Conservation (phyloP, 2,888 invertebrate genomes). For the Eristalinus sepulchralis region DNA sequence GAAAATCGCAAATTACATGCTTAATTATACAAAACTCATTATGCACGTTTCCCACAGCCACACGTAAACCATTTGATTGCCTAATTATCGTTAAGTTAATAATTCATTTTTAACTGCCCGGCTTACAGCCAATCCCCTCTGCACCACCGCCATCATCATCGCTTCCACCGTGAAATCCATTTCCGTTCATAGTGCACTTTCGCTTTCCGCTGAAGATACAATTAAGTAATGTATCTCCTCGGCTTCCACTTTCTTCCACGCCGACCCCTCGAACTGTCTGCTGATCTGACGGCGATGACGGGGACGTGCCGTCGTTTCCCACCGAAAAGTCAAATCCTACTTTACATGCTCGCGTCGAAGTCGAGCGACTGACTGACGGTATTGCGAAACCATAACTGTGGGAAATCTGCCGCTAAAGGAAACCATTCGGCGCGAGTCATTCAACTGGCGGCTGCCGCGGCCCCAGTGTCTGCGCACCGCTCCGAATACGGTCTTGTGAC, state of each 20-base stretch:
- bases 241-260: conserved; percentile 38
- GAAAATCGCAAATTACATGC: neutral
- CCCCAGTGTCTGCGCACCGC: conserved; percentile 7
- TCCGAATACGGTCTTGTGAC: conserved; percentile 56
- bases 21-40: neutral
- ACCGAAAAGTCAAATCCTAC: neutral
- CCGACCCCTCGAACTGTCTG: conserved; percentile 3
- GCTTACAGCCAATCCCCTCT: conserved; percentile 9
- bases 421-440: conserved; percentile 58
- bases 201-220: conserved; percentile 31
- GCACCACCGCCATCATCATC: neutral
- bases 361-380: neutral
- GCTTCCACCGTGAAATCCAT: neutral
- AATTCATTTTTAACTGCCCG: conserved; percentile 11
- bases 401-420: conserved; percentile 56
- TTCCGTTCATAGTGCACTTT: conserved; percentile 43
- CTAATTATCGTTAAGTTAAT: conserved; percentile 5
- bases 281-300: neutral
- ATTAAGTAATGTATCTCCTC: conserved; percentile 33
- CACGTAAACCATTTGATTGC: neutral
- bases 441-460: conserved; percentile 33
- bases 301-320: conserved; percentile 17
- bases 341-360: neutral
- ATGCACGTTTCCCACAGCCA: conserved; percentile 4
- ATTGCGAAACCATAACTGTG: conserved; percentile 52